Base-by-base conservation (phyloP, 1,140 invertebrate species). In the Arctopsyche grandis region DNA sequence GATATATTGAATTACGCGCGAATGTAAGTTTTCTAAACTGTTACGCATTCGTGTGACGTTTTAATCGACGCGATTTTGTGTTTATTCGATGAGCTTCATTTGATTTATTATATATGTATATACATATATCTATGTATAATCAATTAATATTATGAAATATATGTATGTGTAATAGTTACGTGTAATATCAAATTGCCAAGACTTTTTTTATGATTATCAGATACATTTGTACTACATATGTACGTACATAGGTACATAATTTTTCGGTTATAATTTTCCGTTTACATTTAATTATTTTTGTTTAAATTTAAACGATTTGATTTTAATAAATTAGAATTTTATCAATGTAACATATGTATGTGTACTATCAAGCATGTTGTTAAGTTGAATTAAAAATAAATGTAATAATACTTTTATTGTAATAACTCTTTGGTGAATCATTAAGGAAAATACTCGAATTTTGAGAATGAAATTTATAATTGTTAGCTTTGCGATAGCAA, bases 21-120 rank as follows among this genome's bases (percentile, higher is more conserved):
- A 5, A 16, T 16, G 16, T 66, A 24, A 24, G 63, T 66, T 66
- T 66, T 66, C 63, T 66, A 66, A 66, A 66, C 21, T 66, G 24
- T 26, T n/a, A 26, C 9, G 5, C 10, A 16, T 10, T 46, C n/a
- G n/a, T n/a, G n/a, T n/a, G n/a, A n/a, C n/a, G n/a, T n/a, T n/a
- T n/a, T n/a, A n/a, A n/a, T 4, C 29, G 29, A 38, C 7, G 29
- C 29, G 29, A 46, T 46, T 7, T 46, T 46, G 44, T 12, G 44
- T 46, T 46, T 46, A 46, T 46, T 46, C 12, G 12, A 46, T 46
- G 44, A 46, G 5, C 5, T 12, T 5, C 12, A 46, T 46, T 12
- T 46, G 5, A 46, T 46, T 46, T 7, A 7, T 7, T 46, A 46
- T 46, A 46, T 46, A 46, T 46, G 12, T 46, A 46, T 46, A 46